Percentiles rank a stretch among this genome's conserved stretches.
phyloP scores from a whole-genome alignment of 2,113 vertebrate species.

The Phaetusa simplex region DNA sequence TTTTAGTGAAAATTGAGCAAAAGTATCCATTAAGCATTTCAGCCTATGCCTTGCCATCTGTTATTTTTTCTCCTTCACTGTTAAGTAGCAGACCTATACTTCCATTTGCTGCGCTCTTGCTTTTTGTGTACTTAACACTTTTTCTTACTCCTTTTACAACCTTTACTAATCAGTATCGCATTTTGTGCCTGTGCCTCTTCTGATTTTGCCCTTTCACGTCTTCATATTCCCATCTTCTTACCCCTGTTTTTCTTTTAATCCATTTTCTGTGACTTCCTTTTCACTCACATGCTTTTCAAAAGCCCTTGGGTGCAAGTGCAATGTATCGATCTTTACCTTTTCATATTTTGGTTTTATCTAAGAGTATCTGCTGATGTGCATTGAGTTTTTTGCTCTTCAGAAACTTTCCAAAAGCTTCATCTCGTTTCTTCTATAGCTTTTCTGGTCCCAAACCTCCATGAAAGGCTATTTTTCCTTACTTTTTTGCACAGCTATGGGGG shows the following conservation, averaged over 20 bases:
- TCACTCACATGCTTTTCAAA: conserved; percentile 23
- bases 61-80: conserved; percentile 39
- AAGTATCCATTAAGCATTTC: conserved; percentile 69
- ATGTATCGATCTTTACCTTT: conserved; percentile 31
- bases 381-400: background rate
- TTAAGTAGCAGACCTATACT: conserved; percentile 55
- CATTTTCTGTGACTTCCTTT: conserved; percentile 48
- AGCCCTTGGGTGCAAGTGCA: conserved; percentile 3
- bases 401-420: conserved; percentile 13
- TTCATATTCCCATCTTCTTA: conserved; percentile 6
- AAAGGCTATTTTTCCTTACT: background rate
- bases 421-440: background rate
- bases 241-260: conserved; percentile 28
- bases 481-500: background rate
- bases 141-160: conserved; percentile 32
- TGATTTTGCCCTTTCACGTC: conserved; percentile 45
- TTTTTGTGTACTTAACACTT: conserved; percentile 62
- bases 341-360: background rate
- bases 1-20: conserved; percentile 67
- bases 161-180: conserved; percentile 61
- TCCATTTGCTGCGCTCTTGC: conserved; percentile 59
- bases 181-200: conserved; percentile 49
- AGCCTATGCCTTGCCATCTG: conserved; percentile 36
- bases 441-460: background rate
- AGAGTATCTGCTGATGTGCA: background rate